Conservation (phyloP, 2,113 vertebrate species). For the Datnioides undecimradiatus region DNA sequence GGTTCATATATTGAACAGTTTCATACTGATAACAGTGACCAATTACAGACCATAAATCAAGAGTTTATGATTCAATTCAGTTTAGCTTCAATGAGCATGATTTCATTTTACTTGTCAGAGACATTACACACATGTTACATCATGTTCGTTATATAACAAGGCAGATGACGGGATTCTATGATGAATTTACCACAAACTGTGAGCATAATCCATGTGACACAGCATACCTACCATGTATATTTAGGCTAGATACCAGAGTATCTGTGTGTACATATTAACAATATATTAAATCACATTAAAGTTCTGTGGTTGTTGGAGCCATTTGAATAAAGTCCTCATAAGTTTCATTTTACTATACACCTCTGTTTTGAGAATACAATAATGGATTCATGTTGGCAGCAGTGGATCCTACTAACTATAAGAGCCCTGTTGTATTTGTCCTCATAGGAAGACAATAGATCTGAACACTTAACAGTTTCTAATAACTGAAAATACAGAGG, state of each 20-base stretch:
- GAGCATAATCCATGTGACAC: not conserved
- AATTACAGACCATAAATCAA: constrained; percentile 2
- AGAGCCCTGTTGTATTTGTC: not conserved
- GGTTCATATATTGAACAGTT: not conserved
- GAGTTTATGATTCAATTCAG: not conserved
- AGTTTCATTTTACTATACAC: not conserved
- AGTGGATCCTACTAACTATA: not conserved
- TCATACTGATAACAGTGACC: not conserved
- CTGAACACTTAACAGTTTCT: not conserved
- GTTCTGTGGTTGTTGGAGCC: not conserved
- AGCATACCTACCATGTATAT: not conserved
- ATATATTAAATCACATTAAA: not conserved
- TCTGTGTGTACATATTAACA: not conserved
- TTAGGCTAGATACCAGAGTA: too few species aligned
- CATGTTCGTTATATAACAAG: constrained; percentile 31
- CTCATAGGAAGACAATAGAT: not conserved
- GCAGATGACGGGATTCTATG: not conserved
- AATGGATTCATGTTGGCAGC: not conserved
- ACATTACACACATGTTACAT: constrained; percentile 23
- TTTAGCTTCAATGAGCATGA: not conserved
- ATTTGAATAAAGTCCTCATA: not conserved
- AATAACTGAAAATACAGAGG: not conserved
- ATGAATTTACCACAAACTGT: not conserved
- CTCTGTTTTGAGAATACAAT: not conserved
- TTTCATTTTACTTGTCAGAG: not conserved